phyloP scores from a whole-genome alignment of 2,113 vertebrate species.

The Pyrgilauda ruficollis region DNA sequence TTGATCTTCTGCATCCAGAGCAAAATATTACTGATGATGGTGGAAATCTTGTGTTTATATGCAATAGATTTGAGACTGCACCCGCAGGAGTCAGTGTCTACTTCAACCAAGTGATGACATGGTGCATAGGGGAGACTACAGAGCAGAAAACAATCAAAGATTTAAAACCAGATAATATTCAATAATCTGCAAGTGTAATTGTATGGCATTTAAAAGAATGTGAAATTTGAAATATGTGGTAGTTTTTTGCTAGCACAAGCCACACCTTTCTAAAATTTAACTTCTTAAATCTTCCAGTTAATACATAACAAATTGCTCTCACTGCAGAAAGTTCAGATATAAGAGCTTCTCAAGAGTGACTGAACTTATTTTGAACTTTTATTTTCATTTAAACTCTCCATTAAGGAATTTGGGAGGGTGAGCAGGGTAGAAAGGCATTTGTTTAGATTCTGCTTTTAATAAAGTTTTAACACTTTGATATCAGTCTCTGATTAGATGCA shows the following conservation, averaged over 20 bases:
- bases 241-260: neutral
- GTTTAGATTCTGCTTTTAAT: slow-evolving; percentile 69
- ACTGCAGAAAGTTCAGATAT: slow-evolving; percentile 4
- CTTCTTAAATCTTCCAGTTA: slow-evolving; percentile 55
- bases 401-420: slow-evolving; percentile 71
- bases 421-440: slow-evolving; percentile 52
- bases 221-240: neutral
- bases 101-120: neutral
- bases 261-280: slow-evolving; percentile 20
- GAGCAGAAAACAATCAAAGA: neutral
- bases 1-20: neutral
- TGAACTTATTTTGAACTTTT: slow-evolving; percentile 78
- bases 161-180: neutral
- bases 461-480: slow-evolving; percentile 65
- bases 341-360: slow-evolving; percentile 60
- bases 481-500: slow-evolving; percentile 10
- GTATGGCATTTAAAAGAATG: neutral
- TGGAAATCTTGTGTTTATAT: neutral
- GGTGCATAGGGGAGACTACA: neutral
- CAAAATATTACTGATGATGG: neutral
- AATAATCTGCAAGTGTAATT: neutral
- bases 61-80: neutral
- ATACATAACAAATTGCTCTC: slow-evolving; percentile 50
- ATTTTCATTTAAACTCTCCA: slow-evolving; percentile 69
- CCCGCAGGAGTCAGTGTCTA: neutral